Evolutionary conservation across 2,888 invertebrate species (phyloP), one percentile per base, ranked within the genome.

Genomic region (Carpatolechia fugitivella): DNA sequence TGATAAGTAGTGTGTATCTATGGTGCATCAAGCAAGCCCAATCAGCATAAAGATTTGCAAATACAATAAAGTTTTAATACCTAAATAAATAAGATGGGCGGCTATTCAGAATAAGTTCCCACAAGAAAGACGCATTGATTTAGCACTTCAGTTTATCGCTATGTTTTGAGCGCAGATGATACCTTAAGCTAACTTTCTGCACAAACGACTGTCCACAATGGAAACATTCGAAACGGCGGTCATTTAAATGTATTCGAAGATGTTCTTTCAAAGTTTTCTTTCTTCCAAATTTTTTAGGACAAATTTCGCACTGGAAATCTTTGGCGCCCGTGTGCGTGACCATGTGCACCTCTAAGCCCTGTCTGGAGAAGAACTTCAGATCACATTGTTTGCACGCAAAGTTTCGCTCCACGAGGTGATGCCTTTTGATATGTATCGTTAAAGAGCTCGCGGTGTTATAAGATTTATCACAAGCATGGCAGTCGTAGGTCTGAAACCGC

Each of bases 201-300:
- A 88, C 86, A 30, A 89, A 89, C 0, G 85, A 80, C 0, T 80
- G 5, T 0, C 74, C 72, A 49, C 89, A 89, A 0, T 86, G 66
- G 0, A 78, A 81, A 47, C 89, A 89, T 40, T 85, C 84, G 16
- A 87, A 88, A 1, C 87, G 56, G 31, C 84, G 78, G 58, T 88
- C 88, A 56, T 89, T 85, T 53, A 85, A 82, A 56, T 89, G 88
- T 3, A 88, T 88, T 13, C 85, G 38, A 83, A 88, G 83, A 56
- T 90, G 90, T 30, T 74, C 75, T 33, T 77, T 70, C 63, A 81
- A 76, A 31, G 81, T 84, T 65, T 75, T 59, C 66, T 83, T 72
- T 62, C 84, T 69, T 7, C 78, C 38, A n/a, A 7, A 51, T 11
- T 5, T 3, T 24, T 51, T 51, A 2, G 2, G 10, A 11, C 55